Conservation (phyloP, 2,797 vertebrate species). For the Cynodonichthys magdalenae region DNA sequence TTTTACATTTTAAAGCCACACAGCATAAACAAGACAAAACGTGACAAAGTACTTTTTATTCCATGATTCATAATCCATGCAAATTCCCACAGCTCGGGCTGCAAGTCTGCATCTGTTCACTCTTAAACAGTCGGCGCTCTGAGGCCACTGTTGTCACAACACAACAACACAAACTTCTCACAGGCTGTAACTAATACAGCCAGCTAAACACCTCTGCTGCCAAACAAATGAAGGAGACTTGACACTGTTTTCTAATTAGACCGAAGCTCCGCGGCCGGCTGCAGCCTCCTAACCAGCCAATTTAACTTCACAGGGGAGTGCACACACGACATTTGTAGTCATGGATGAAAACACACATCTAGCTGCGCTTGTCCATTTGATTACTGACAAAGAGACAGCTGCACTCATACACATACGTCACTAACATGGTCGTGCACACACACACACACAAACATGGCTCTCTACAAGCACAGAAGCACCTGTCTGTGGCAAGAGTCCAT, state of each 20-base stretch:
- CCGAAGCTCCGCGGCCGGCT: constrained; percentile 40
- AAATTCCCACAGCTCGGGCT: not conserved
- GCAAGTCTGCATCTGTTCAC: constrained; percentile 12
- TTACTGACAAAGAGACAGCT: constrained; percentile 24
- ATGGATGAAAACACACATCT: constrained; percentile 21
- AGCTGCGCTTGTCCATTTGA: constrained; percentile 25
- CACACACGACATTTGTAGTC: constrained; percentile 2
- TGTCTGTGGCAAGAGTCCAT: constrained; percentile 65
- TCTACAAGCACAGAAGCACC: constrained; percentile 14
- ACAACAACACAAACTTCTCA: constrained; percentile 20
- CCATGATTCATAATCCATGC: constrained; percentile 8
- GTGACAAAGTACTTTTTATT: constrained; percentile 14
- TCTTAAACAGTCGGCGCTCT: constrained; percentile 3
- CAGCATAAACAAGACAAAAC: not conserved
- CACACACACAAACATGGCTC: constrained; percentile 6
- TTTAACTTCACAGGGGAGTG: constrained; percentile 21
- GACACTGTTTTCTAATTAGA: constrained; percentile 54
- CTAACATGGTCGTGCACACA: constrained; percentile 10
- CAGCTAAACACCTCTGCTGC: not conserved
- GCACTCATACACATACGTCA: constrained; percentile 14
- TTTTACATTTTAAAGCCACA: constrained; percentile 16
- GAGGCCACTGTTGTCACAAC: constrained; percentile 21
- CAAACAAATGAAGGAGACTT: constrained; percentile 14
- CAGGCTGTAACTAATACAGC: not conserved
- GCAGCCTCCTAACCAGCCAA: constrained; percentile 46